These are phyloP conservation scores for Poeciliopsis turneri DNA, from an alignment of 2,797 vertebrate genomes.

Conservation along the genomic window DNA sequence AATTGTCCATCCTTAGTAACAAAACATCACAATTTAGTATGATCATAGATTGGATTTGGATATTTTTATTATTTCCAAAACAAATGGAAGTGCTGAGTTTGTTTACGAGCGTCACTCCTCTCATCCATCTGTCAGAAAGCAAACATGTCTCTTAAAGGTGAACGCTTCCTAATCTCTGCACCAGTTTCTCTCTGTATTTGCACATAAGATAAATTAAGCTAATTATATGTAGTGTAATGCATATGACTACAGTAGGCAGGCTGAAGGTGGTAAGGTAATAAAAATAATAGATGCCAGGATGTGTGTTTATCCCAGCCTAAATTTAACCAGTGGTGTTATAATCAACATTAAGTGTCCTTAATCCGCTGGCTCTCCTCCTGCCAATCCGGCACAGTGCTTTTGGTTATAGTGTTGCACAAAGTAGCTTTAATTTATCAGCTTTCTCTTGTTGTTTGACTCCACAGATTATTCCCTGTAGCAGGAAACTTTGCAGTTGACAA, in stretches of 20 bases:
- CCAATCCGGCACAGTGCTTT: conserved; percentile 42
- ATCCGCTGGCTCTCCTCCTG: conserved; percentile 46
- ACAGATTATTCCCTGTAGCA: conserved; percentile 43
- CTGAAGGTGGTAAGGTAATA: conserved; percentile 32
- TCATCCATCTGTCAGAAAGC: conserved; percentile 4
- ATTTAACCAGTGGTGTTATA: conserved; percentile 65
- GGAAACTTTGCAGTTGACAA: conserved; percentile 52
- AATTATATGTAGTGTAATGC: conserved; percentile 39
- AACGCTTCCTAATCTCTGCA: conserved; percentile 9
- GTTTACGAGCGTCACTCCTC: not conserved
- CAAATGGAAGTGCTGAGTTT: not conserved
- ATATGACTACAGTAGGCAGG: conserved; percentile 27
- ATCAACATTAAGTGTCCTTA: conserved; percentile 81
- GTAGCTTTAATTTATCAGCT: conserved; percentile 55
- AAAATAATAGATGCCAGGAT: conserved; percentile 16
- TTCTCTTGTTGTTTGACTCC: conserved; percentile 11
- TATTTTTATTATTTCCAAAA: not conserved
- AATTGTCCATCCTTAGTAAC: not conserved
- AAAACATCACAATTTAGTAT: not conserved
- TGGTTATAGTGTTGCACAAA: conserved; percentile 61
- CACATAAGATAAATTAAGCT: conserved; percentile 55
- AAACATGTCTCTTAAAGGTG: conserved; percentile 10
- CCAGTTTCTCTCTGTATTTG: conserved; percentile 58
- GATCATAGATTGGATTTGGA: not conserved
- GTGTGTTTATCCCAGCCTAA: conserved; percentile 56